Evolutionary conservation across 2,113 vertebrate genomes (phyloP), one percentile per base, ranked within the genome.

Genomic region (Anarhynchus alexandrinus): DNA sequence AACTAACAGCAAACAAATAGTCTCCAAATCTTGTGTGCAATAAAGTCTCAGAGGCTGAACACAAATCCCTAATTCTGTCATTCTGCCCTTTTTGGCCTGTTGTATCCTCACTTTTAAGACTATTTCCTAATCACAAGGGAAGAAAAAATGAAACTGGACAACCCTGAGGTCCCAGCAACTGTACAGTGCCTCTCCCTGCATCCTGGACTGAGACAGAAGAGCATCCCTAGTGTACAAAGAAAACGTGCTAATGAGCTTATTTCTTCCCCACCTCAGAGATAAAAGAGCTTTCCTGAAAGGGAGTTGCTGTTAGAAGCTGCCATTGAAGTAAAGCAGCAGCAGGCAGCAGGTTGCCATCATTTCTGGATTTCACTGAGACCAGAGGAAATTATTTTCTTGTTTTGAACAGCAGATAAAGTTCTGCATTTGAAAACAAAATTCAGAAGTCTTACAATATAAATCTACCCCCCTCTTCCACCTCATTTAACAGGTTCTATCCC

Each of bases 161-260:
- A 36, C 18, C 1, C 38, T 59, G 74, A 82, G 9, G 38, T 77
- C 67, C 62, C 71, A 54, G 55, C 17, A 80, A 27, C 40, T 1
- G 0, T 16, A 25, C 14, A 58, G 25, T 36, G 23, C 47, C 25
- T 89, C 27, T 87, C 38, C 62, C 30, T 11, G 15, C 36, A 85
- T 43, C 45, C 52, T 69, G 67, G 22, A 36, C 43, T 91, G 62
- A 84, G 78, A 74, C 16, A 66, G 86, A 82, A 82, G 25, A 88
- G 71, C 87, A 80, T 92, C 93, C 36, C 80, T 59, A 77, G 55
- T 40, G 36, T 82, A 86, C 89, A 96, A 88, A 93, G 61, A 95
- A 93, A 96, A 96, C 88, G 95, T 96, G 97, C 54, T 96, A 97
- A 97, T 96, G 90, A 97, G 92, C 32, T 94, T 94, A 81, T 95